Evolutionary conservation across 2,888 invertebrate genomes (phyloP).

Genomic region (Petrolisthes cinctipes): DNA sequence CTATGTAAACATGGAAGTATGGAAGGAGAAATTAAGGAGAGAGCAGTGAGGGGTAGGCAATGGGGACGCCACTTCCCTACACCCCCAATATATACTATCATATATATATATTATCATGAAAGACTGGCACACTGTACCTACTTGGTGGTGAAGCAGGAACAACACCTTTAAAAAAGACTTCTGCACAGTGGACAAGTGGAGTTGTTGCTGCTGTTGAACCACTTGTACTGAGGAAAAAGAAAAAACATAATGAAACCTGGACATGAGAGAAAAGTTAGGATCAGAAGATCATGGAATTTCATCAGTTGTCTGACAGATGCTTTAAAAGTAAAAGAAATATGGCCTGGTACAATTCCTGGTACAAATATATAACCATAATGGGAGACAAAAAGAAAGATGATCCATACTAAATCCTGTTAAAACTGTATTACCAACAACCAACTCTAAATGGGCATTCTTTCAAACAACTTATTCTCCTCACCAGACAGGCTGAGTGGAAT

Average conservation of each 20-base stretch:
- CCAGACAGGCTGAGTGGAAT: constrained; percentile 93
- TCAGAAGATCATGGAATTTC: too few species aligned
- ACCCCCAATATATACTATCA: too few species aligned
- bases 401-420: not conserved
- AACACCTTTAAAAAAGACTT: constrained; percentile 75
- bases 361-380: not conserved
- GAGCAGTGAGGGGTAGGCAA: too few species aligned
- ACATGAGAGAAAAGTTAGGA: too few species aligned
- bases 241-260: not conserved
- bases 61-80: too few species aligned
- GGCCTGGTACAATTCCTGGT: not conserved
- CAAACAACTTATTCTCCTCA: constrained; percentile 72
- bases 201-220: constrained; percentile 78
- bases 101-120: too few species aligned
- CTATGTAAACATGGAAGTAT: too few species aligned
- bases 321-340: not conserved
- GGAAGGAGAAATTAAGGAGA: too few species aligned
- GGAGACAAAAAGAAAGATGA: not conserved
- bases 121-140: too few species aligned
- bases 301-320: not conserved
- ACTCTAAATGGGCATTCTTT: not conserved
- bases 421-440: too few species aligned
- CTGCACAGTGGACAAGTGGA: constrained; percentile 95
- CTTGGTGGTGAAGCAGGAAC: too few species aligned
- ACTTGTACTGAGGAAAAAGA: constrained; percentile 55